A percentile compares a stretch with the other conserved stretches of the same genome.
Evolutionary conservation across 2,888 invertebrate genomes (phyloP).

Genomic region (Parochlus steinenii): DNA sequence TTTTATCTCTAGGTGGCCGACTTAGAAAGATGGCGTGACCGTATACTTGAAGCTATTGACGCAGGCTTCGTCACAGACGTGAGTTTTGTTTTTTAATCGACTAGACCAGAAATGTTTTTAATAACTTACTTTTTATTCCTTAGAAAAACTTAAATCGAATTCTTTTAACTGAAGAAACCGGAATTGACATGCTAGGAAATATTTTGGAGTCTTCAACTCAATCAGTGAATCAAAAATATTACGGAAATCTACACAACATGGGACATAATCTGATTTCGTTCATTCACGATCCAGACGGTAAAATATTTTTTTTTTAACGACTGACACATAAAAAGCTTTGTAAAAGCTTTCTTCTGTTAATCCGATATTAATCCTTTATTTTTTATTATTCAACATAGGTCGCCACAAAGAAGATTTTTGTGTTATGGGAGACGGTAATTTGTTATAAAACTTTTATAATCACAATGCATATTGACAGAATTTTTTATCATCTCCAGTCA

Average conservation of each 20-base stretch:
- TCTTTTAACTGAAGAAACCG: slow-evolving; percentile 41
- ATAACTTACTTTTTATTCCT: neutral
- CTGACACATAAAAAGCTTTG: too few relatives aligned
- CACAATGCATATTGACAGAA: too few relatives aligned
- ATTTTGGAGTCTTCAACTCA: slow-evolving; percentile 55
- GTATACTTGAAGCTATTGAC: slow-evolving; percentile 57
- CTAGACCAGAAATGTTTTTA: neutral
- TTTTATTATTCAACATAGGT: too few relatives aligned
- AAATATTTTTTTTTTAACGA: too few relatives aligned
- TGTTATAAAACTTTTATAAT: neutral
- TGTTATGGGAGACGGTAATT: slow-evolving; percentile 62
- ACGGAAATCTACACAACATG: slow-evolving; percentile 69
- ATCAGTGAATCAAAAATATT: slow-evolving; percentile 47
- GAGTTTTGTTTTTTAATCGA: slow-evolving; percentile 19
- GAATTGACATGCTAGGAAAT: slow-evolving; percentile 65
- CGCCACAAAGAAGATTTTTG: slow-evolving; percentile 50
- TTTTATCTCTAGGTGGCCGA: slow-evolving; percentile 44
- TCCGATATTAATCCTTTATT: neutral
- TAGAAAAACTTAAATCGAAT: slow-evolving; percentile 20
- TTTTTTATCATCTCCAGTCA: too few relatives aligned
- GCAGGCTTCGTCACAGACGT: slow-evolving; percentile 45
- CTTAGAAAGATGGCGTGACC: slow-evolving; percentile 56
- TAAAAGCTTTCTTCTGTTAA: neutral
- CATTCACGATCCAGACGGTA: slow-evolving; percentile 67
- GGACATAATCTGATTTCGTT: slow-evolving; percentile 62